Base-by-base conservation (phyloP, 2,113 vertebrate genomes). In the Trichechus manatus region DNA sequence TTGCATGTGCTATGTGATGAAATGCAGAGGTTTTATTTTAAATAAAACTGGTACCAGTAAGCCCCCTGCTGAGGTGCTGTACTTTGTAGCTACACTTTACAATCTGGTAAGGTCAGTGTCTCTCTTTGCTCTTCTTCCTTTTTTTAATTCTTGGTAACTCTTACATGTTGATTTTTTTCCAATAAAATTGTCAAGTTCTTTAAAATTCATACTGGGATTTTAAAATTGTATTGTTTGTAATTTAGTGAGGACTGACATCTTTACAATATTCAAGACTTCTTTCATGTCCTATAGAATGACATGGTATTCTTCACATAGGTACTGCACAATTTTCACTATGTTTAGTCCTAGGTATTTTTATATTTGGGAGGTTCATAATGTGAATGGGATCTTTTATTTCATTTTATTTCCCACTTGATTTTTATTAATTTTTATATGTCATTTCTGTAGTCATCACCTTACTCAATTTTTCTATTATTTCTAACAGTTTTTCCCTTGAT, bases 401-500 rank as follows among this genome's bases (percentile, higher is more conserved):
- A 89, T 42, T 81, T 96, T 77, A 50, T 61, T 59, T 91, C 84
- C 36, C 63, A 17, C 25, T 23, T 86, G 17, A 66, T 79, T 64
- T 95, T 29, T 31, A 63, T 77, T 78, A 14, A 82, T 68, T 87
- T 92, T 66, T 94, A 8, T 27, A 78, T 31, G 59, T 25, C 31
- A 89, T 53, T 97, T 92, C 88, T 70, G 13, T n/a, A 75, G 31
- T 15, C 47, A 25, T 87, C 36, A 77, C 19, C 63, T 97, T 7
- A 91, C 20, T n/a, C 61, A 87, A 77, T 79, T 36, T 92, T 94
- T 92, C 59, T 80, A n/a, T 63, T 89, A 75, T 19, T 93, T 87
- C 33, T 93, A 89, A 74, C 10, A 93, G 13, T 66, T 74, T 87
- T 79, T 20, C 39, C 15, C n/a, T 93, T 86, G n/a, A 44, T 83